These are phyloP conservation scores for Catharus fuscescens DNA, from an alignment of 2,113 vertebrate species.

Conservation along the genomic window DNA sequence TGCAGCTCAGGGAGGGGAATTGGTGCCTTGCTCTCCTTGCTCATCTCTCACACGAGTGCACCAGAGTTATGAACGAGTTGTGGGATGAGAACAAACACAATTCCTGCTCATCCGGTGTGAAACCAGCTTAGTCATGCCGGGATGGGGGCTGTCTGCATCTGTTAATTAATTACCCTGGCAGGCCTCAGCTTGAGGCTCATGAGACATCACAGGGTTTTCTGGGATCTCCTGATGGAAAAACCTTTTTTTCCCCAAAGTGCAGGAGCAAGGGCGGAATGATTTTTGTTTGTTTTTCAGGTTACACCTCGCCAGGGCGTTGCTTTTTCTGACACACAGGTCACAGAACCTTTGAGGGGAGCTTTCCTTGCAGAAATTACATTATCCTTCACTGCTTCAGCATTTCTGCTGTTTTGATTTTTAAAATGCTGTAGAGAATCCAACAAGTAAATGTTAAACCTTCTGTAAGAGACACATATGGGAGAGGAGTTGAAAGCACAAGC, in stretches of 20 bases:
- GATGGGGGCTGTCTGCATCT: slow-evolving; percentile 36
- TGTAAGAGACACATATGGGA: neutral
- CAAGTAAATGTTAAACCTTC: slow-evolving; percentile 25
- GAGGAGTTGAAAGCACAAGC: slow-evolving; percentile 1
- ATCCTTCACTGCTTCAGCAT: neutral
- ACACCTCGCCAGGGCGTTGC: neutral
- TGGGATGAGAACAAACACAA: slow-evolving; percentile 50
- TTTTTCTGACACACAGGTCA: neutral
- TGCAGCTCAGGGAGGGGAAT: neutral
- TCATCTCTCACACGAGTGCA: slow-evolving; percentile 33
- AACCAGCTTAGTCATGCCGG: slow-evolving; percentile 59
- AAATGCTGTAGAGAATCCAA: neutral
- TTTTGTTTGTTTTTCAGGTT: neutral
- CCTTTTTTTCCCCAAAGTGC: neutral
- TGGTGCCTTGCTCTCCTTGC: slow-evolving; percentile 5
- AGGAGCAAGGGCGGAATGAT: neutral
- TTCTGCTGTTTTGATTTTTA: neutral
- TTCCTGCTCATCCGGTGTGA: slow-evolving; percentile 1
- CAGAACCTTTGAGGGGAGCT: neutral
- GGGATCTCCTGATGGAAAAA: neutral
- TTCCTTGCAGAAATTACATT: neutral
- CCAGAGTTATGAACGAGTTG: slow-evolving; percentile 17
- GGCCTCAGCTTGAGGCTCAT: slow-evolving; percentile 18
- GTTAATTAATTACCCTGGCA: slow-evolving; percentile 42
- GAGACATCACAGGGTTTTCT: neutral